phyloP scores from a whole-genome alignment of 2,797 vertebrate species.

The Lepilemur ruficaudatus region DNA sequence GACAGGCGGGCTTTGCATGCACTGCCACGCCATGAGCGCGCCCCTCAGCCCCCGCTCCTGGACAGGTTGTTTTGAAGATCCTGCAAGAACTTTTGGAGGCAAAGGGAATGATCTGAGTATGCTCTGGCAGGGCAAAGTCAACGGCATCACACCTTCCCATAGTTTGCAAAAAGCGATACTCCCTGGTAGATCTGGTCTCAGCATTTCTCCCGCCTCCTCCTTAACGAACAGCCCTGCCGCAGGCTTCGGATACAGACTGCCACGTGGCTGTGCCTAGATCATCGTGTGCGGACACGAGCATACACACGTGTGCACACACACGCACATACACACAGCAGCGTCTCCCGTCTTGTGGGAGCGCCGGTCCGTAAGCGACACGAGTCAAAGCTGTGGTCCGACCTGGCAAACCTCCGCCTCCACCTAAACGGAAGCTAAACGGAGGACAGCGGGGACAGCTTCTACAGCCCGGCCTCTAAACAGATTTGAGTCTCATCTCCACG shows the following conservation, averaged over 20 bases:
- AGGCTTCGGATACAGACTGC: background rate
- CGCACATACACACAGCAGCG: too few relatives aligned
- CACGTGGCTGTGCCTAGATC: background rate
- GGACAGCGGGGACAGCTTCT: background rate
- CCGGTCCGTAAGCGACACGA: background rate
- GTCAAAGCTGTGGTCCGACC: background rate
- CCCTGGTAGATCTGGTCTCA: background rate
- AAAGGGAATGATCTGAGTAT: background rate
- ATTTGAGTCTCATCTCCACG: background rate
- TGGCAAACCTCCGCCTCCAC: background rate
- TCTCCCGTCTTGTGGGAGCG: background rate
- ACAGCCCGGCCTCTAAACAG: background rate
- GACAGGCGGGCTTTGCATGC: background rate
- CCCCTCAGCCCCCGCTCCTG: background rate
- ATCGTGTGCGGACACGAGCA: background rate
- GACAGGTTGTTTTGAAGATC: background rate
- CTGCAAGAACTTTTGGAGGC: background rate
- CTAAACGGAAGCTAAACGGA: background rate
- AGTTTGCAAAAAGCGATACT: background rate
- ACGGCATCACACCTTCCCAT: rapidly evolving
- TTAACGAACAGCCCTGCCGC: rapidly evolving
- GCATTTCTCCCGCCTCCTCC: background rate
- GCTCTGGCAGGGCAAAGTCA: background rate
- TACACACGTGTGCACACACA: too few relatives aligned
- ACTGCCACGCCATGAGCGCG: rapidly evolving